Conservation (phyloP, 2,113 vertebrate species). For the Hemibagrus wyckioides region DNA sequence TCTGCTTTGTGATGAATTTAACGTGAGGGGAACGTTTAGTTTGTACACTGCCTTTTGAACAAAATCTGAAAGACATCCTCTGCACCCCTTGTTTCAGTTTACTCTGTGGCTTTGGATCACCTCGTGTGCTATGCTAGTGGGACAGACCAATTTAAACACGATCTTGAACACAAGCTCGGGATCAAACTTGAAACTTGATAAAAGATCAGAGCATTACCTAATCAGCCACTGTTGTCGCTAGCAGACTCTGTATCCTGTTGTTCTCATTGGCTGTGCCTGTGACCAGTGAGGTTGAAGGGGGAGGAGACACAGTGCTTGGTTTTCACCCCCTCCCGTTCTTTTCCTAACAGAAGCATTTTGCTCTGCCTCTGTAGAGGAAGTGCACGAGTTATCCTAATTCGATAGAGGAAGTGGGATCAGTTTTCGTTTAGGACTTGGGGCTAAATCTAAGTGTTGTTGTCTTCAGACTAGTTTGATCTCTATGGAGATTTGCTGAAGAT, state of each 20-base stretch:
- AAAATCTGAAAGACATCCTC: neutral
- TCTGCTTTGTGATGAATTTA: neutral
- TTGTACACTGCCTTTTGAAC: neutral
- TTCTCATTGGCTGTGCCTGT: constrained; percentile 66
- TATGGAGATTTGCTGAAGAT: constrained; percentile 25
- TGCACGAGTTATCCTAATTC: constrained; percentile 22
- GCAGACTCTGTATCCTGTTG: constrained; percentile 54
- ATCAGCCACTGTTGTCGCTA: constrained; percentile 66
- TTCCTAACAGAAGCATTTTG: constrained; percentile 45
- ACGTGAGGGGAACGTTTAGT: neutral
- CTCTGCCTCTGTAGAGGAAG: constrained; percentile 34
- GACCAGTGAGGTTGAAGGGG: constrained; percentile 69
- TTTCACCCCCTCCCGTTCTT: constrained; percentile 36
- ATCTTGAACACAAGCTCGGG: neutral
- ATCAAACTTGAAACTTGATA: constrained; percentile 26
- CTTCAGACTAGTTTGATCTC: neutral
- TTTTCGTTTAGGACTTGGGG: constrained; percentile 1
- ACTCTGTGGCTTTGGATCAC: neutral
- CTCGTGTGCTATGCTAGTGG: neutral
- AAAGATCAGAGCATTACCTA: constrained; percentile 61
- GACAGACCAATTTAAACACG: constrained; percentile 9
- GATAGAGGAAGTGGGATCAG: constrained; percentile 10
- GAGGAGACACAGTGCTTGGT: constrained; percentile 62
- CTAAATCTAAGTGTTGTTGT: neutral
- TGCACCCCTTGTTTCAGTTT: neutral